Base-by-base conservation (phyloP, 1,140 invertebrate species). In the Aleiodes sp. region DNA sequence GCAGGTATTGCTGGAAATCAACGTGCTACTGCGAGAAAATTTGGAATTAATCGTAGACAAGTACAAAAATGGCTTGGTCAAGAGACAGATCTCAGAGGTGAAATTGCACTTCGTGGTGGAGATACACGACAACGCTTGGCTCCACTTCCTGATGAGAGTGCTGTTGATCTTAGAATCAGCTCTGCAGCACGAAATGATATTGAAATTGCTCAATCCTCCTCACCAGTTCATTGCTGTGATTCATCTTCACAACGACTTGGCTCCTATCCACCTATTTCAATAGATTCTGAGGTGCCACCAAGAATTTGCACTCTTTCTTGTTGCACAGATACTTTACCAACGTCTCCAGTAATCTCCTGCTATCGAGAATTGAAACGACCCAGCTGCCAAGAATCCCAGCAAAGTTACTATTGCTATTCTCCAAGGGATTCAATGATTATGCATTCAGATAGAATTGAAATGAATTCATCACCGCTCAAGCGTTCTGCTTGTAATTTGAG, bases 41-140 rank as follows among this genome's bases (percentile, higher is more conserved):
- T 88, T 71, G 87, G 88, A 56, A 88, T 91, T 65, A 89, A 91
- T 74, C 82, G 89, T 3, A 84, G 89, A n/a, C 89, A 91, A 76
- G 88, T 91, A 7, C 89, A 91, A 68, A 90, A 90, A 72, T 91
- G 90, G 89, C 73, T 91, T 2, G 84, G 87, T 10, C 88, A 89
- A 63, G 89, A 90, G 63, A 73, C 78, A 2, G 83, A 89, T 31
- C 76, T 90, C 0, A 73, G 87, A 2, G 80, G 80, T 14, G 86
- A 87, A 28, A 84, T 82, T 16, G 76, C 77, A 0, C 71, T 83
- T 1, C 71, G 80, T 2, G 78, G 80, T 16, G 82, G 82, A 3
- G 77, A 82, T 33, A 76, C 80, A 3, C 72, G 86, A 7, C 86
- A 87, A 61, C 70, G 85, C 16, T 67, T 87, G 0, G 81, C 80